Conservation (phyloP, 2,113 vertebrate genomes). For the Triplophysa tibetana region DNA sequence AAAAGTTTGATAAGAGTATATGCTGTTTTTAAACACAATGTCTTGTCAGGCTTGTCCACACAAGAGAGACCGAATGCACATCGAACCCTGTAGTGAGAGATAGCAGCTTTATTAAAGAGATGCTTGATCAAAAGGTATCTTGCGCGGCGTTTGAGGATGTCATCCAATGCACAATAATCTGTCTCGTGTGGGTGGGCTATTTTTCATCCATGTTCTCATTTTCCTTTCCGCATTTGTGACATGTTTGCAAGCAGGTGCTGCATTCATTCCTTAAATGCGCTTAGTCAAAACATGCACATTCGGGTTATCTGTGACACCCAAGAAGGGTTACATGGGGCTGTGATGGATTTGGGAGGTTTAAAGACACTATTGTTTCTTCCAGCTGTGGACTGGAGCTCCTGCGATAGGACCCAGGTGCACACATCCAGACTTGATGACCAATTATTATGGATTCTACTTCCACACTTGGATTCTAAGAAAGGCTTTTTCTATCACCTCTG, state of each 20-base stretch:
- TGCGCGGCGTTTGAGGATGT: background rate
- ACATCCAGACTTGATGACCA: conserved; percentile 44
- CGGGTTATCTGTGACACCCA: background rate
- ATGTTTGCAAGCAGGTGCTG: conserved; percentile 42
- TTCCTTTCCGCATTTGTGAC: conserved; percentile 21
- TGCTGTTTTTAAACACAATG: conserved; percentile 15
- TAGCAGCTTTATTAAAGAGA: background rate
- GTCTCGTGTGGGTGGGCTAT: background rate
- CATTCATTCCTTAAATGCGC: conserved; percentile 3
- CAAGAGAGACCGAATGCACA: conserved; percentile 4
- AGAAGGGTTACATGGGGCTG: conserved; percentile 1
- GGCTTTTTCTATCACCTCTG: background rate
- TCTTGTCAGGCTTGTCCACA: background rate
- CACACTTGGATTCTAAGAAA: background rate
- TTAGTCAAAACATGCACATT: conserved; percentile 37
- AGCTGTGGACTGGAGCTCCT: conserved; percentile 42
- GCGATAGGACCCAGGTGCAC: conserved; percentile 47
- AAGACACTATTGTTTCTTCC: conserved; percentile 44
- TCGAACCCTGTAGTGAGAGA: background rate
- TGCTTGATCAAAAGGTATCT: conserved; percentile 15
- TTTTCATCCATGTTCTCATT: background rate
- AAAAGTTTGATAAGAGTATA: conserved; percentile 4
- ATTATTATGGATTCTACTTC: background rate
- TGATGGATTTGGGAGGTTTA: conserved; percentile 42
- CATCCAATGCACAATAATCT: conserved; percentile 21